phyloP scores from a whole-genome alignment of 1,140 invertebrate species.

The Achatina immaculata region DNA sequence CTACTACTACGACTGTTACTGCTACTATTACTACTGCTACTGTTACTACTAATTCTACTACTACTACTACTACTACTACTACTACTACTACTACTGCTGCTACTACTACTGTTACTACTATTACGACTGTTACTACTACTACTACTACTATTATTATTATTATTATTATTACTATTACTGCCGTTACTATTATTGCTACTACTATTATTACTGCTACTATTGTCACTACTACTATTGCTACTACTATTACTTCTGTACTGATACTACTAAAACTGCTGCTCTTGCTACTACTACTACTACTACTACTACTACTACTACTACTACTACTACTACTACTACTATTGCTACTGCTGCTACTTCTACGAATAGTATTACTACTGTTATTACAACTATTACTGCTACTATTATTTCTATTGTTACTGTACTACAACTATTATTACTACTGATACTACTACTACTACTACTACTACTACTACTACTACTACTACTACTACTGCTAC shows the following conservation, averaged over 20 bases:
- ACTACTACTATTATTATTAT: neutral
- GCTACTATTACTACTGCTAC: neutral
- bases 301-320: constrained; percentile 5
- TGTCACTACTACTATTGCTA: neutral
- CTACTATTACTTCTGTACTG: neutral
- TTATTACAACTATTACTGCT: neutral
- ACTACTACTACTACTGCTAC: constrained; percentile 3
- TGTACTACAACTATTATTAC: neutral
- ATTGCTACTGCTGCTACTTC: neutral
- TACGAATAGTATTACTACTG: neutral
- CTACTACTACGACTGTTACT: neutral
- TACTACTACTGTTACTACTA: neutral
- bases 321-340: neutral
- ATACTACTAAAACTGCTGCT: neutral
- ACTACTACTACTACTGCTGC: neutral
- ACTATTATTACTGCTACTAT: neutral
- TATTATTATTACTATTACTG: neutral
- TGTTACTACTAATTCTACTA: neutral
- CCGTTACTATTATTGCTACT: neutral
- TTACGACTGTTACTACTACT: neutral
- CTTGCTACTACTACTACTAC: neutral
- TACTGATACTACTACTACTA: neutral
- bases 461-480: constrained; percentile 9
- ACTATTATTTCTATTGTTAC: neutral
- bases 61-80: neutral